Evolutionary conservation across 2,888 invertebrate genomes (phyloP).

Genomic region (Carcina quercana): DNA sequence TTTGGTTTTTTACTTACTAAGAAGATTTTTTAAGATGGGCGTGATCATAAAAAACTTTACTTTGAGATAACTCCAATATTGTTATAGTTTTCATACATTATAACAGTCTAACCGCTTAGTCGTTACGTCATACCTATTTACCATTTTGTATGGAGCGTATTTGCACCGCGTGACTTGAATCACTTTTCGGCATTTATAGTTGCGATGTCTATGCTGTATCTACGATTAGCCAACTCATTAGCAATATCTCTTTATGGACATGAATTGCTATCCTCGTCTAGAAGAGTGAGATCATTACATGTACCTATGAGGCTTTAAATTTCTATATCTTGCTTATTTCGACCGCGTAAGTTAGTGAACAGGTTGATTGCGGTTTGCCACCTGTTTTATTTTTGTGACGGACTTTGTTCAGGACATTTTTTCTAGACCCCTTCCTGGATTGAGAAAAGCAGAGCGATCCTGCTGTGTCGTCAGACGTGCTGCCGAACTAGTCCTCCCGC

Average conservation of each 20-base stretch:
- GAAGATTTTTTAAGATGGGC: too few relatives aligned
- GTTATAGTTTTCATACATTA: too few relatives aligned
- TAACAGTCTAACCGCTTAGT: too few relatives aligned
- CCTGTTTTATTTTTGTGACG: background rate
- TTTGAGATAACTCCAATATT: too few relatives aligned
- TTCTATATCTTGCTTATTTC: background rate
- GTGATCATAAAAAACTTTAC: too few relatives aligned
- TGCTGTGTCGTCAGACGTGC: conserved; percentile 7
- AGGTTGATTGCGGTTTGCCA: background rate
- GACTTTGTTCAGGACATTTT: conserved; percentile 6
- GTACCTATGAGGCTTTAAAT: background rate
- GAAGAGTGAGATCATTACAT: conserved; percentile 20
- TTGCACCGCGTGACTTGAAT: too few relatives aligned
- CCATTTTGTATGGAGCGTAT: too few relatives aligned
- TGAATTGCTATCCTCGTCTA: conserved; percentile 13
- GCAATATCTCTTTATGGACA: conserved; percentile 21
- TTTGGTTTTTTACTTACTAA: too few relatives aligned
- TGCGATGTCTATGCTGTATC: conserved; percentile 18
- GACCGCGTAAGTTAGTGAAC: background rate
- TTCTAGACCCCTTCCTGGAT: conserved; percentile 6
- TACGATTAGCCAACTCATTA: conserved; percentile 17
- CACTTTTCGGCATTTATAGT: too few relatives aligned
- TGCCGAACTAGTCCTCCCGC: conserved; percentile 8
- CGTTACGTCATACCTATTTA: too few relatives aligned
- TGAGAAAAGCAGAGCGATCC: conserved; percentile 7